These are phyloP conservation scores for Montipora cactus DNA, from an alignment of 64 coral and sea anemone species.

Conservation along the genomic window DNA sequence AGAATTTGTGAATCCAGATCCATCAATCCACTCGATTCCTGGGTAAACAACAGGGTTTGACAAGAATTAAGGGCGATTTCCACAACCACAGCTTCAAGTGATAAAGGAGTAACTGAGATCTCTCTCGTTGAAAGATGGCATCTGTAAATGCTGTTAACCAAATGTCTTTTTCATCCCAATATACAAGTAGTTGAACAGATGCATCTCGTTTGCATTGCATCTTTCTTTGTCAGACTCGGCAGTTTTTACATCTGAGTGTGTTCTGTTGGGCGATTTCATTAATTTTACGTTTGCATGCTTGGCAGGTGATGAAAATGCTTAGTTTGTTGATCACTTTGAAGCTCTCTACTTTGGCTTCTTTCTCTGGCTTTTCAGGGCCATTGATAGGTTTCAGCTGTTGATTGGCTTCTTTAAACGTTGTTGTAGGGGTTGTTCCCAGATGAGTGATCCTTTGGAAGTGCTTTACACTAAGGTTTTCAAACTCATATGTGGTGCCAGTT, in stretches of 20 bases:
- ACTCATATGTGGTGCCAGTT: conserved; percentile 39
- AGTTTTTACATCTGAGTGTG: conserved; percentile 52
- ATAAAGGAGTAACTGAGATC: too few species aligned
- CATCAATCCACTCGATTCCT: too few species aligned
- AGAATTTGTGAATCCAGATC: too few species aligned
- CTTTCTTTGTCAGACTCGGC: conserved; percentile 20
- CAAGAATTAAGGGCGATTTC: too few species aligned
- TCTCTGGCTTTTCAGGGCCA: conserved; percentile 25
- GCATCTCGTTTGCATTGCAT: conserved; percentile 52
- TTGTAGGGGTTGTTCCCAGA: conserved; percentile 15
- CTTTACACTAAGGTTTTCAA: conserved; percentile 56
- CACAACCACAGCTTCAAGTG: too few species aligned
- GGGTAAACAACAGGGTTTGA: too few species aligned
- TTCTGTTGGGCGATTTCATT: conserved; percentile 55
- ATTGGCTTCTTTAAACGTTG: conserved; percentile 32
- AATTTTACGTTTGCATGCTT: conserved; percentile 66
- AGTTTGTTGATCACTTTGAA: conserved; percentile 42
- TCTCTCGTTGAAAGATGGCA: too few species aligned
- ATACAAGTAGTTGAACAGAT: conserved; percentile 41
- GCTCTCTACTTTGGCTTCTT: not conserved
- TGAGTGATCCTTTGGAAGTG: conserved; percentile 25
- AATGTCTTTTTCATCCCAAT: conserved; percentile 25
- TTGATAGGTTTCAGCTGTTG: conserved; percentile 15
- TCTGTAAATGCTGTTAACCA: conserved; percentile 63
- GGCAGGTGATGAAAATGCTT: conserved; percentile 51